These are phyloP conservation scores for Doris montereyensis DNA, from an alignment of 2,888 invertebrate species.

Conservation along the genomic window DNA sequence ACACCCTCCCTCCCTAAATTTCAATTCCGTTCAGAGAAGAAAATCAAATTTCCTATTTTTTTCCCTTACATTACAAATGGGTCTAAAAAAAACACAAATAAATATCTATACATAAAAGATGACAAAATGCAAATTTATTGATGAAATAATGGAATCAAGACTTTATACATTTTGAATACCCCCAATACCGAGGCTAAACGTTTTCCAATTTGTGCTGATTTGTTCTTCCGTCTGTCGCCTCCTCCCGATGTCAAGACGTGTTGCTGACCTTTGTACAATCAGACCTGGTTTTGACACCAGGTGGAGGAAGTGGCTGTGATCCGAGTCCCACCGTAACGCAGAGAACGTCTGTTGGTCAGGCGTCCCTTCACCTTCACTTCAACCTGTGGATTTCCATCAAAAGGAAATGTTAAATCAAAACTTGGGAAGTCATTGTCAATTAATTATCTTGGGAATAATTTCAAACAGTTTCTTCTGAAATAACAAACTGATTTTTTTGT, in stretches of 20 bases:
- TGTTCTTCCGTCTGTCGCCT: not conserved
- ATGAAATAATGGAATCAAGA: no score
- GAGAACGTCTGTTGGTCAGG: conserved; percentile 53
- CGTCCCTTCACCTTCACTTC: conserved; percentile 59
- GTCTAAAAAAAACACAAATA: no score
- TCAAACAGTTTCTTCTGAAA: no score
- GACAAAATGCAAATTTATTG: no score
- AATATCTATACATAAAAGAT: no score
- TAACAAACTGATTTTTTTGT: no score
- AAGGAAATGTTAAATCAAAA: not conserved
- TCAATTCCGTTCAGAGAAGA: no score
- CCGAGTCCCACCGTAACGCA: conserved; percentile 56
- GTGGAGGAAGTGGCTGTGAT: conserved; percentile 48
- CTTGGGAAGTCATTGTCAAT: not conserved
- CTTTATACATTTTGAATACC: conserved; percentile 38
- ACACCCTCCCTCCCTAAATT: no score
- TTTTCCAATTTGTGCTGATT: conserved; percentile 48
- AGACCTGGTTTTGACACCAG: conserved; percentile 31
- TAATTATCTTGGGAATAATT: no score
- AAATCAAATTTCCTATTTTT: no score
- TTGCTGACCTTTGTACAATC: conserved; percentile 7
- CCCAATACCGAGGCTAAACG: conserved; percentile 49
- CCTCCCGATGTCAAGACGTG: conserved; percentile 6
- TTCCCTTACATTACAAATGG: no score
- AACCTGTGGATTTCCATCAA: conserved; percentile 51